Conservation (phyloP, 1,140 invertebrate species). For the Aporrectodea caliginosa region DNA sequence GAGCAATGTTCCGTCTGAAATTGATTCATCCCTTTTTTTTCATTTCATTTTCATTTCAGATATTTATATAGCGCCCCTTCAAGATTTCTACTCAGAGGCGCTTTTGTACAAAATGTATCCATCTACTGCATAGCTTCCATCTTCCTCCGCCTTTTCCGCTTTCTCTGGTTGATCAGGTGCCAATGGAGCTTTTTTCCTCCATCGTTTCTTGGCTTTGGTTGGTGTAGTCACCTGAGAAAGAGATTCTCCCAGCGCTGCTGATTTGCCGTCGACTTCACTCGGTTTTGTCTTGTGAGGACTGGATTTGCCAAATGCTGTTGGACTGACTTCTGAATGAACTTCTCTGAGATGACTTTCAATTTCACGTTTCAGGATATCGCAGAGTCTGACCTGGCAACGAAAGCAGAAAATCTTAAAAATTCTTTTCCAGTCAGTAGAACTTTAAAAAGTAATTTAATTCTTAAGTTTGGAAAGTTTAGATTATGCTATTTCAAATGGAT, state of each 20-base stretch:
- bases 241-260: neutral
- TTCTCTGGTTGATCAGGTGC: neutral
- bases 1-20: neutral
- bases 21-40: neutral
- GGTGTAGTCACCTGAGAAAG: neutral
- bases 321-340: neutral
- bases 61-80: too few relatives aligned
- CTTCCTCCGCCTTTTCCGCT: neutral
- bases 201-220: neutral
- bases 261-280: neutral
- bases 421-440: neutral
- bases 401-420: neutral
- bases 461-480: neutral
- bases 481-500: neutral
- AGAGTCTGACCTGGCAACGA: neutral
- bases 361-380: neutral
- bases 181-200: neutral
- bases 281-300: too few relatives aligned
- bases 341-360: neutral
- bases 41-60: neutral
- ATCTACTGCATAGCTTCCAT: neutral
- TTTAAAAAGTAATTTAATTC: neutral
- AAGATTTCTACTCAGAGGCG: too few relatives aligned
- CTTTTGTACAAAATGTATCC: neutral
- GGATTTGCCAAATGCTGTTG: too few relatives aligned